phyloP scores from a whole-genome alignment of 2,113 vertebrate genomes.

The Cynocephalus volans region DNA sequence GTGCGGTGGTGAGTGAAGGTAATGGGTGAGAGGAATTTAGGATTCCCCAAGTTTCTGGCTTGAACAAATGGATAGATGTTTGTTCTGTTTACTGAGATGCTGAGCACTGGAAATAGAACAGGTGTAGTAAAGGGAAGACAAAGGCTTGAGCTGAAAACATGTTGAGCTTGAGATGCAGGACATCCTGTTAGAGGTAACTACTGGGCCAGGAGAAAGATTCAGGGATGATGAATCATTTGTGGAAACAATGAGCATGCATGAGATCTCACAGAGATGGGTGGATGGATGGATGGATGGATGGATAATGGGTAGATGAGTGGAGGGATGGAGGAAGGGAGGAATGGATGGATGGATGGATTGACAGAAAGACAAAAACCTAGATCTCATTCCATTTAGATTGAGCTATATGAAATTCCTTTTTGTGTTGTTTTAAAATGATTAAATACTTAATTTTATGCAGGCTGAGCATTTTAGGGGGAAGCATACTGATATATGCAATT shows the following conservation, averaged over 20 bases:
- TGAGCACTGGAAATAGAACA: background rate
- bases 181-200: background rate
- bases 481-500: background rate
- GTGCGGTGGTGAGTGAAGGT: rapidly evolving
- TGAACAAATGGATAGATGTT: background rate
- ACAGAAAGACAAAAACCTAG: slow-evolving; percentile 12
- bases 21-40: background rate
- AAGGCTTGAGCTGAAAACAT: background rate
- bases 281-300: background rate
- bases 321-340: too few relatives aligned
- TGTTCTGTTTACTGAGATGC: background rate
- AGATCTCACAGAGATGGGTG: background rate
- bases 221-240: background rate
- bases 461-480: background rate
- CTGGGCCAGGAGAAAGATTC: background rate
- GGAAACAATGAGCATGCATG: background rate
- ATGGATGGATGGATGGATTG: background rate
- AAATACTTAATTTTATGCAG: background rate
- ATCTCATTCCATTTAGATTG: background rate
- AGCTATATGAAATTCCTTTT: background rate
- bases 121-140: background rate
- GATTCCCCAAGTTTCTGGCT: background rate
- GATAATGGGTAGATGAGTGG: too few relatives aligned
- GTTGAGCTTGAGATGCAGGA: background rate
- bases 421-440: slow-evolving; percentile 25